phyloP scores from a whole-genome alignment of 2,113 vertebrate genomes.

The Shinisaurus crocodilurus region DNA sequence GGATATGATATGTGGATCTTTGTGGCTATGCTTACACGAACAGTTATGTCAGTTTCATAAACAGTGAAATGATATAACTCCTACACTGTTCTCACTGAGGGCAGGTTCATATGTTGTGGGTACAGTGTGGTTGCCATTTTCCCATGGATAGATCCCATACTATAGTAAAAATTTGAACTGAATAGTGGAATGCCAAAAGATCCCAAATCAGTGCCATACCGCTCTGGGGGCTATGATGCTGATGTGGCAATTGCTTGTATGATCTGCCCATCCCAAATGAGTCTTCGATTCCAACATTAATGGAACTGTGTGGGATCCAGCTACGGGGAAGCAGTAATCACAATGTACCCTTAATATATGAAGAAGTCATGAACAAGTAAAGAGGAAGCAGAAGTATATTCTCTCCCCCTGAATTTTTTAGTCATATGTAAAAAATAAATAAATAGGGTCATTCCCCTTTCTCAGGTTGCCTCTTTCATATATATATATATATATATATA shows the following conservation, averaged over 20 bases:
- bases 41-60: background rate
- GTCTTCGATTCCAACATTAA: background rate
- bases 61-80: background rate
- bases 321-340: background rate
- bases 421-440: background rate
- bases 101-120: background rate
- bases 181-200: background rate
- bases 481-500: background rate
- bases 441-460: background rate
- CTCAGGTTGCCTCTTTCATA: background rate
- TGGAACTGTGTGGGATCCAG: background rate
- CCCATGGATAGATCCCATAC: background rate
- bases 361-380: background rate
- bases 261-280: background rate
- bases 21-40: background rate
- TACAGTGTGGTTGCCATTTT: background rate
- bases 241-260: background rate
- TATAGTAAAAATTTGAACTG: background rate
- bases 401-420: background rate
- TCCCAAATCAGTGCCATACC: background rate
- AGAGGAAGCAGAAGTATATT: too few species aligned
- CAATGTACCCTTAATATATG: background rate
- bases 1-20: background rate
- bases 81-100: background rate
- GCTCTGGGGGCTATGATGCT: background rate